Conservation (phyloP, 2,797 vertebrate species). For the Anniella stebbinsi region DNA sequence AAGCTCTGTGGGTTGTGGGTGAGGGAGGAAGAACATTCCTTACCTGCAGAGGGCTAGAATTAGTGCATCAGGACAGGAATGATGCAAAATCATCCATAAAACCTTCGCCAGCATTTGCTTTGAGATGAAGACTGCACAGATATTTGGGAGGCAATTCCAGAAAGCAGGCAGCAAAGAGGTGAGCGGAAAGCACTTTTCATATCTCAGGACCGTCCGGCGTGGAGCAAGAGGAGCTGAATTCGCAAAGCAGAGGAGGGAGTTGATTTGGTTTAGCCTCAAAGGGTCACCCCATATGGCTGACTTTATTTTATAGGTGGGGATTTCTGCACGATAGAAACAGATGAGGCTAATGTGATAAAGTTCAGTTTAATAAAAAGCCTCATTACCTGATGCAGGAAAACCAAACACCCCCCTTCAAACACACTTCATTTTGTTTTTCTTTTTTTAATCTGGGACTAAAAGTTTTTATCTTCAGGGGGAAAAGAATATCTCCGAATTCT, state of each 20-base stretch:
- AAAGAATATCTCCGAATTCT: slow-evolving; percentile 53
- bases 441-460: slow-evolving; percentile 28
- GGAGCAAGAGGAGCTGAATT: slow-evolving; percentile 6
- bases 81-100: not conserved
- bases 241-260: slow-evolving; percentile 13
- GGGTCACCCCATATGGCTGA: slow-evolving; percentile 56
- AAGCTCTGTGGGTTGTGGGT: no score
- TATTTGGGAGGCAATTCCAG: not conserved
- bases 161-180: not conserved
- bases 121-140: not conserved
- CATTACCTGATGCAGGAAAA: slow-evolving; percentile 43
- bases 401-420: no score
- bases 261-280: slow-evolving; percentile 59
- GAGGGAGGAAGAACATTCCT: not conserved
- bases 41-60: not conserved
- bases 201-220: not conserved
- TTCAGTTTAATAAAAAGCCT: slow-evolving; percentile 60
- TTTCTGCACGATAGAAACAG: slow-evolving; percentile 59
- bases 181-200: not conserved
- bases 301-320: slow-evolving; percentile 70
- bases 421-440: not conserved
- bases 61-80: not conserved
- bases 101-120: not conserved
- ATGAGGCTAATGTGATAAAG: slow-evolving; percentile 51
- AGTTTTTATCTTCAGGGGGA: slow-evolving; percentile 54